A percentile compares a stretch with the other conserved stretches of the same genome.
phyloP scores from a whole-genome alignment of 2,888 invertebrate species.

The Chaetogeoica ovagalla region DNA sequence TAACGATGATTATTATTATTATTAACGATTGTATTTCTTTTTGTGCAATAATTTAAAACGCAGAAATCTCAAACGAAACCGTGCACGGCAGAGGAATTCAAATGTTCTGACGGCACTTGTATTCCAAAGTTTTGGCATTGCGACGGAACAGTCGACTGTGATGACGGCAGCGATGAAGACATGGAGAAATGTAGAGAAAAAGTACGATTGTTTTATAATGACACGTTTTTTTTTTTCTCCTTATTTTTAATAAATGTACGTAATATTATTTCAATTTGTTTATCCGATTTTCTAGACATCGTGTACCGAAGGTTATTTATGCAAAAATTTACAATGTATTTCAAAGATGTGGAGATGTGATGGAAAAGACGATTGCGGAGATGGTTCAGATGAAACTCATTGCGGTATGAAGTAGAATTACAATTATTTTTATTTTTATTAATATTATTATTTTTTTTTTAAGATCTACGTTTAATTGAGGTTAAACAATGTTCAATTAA shows the following conservation, averaged over 20 bases:
- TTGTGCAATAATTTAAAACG: not conserved
- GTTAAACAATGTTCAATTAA: constrained; percentile 62
- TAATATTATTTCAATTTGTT: not conserved
- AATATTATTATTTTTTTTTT: not conserved
- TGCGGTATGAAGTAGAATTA: constrained; percentile 56
- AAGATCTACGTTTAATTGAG: constrained; percentile 57
- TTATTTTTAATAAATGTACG: not conserved
- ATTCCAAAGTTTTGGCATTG: constrained; percentile 59
- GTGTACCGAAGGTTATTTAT: constrained; percentile 56
- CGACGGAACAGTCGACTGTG: constrained; percentile 42
- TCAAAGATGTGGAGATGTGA: constrained; percentile 57
- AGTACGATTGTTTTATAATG: constrained; percentile 55
- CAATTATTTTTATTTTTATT: not conserved
- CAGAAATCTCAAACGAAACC: constrained; percentile 29
- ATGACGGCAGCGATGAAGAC: constrained; percentile 50
- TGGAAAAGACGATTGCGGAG: constrained; percentile 65
- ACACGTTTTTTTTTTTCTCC: not conserved
- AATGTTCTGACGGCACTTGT: constrained; percentile 66
- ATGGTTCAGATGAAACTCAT: constrained; percentile 60
- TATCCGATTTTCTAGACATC: constrained; percentile 1
- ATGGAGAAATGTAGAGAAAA: constrained; percentile 53
- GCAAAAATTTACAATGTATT: constrained; percentile 57
- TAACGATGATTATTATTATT: not conserved
- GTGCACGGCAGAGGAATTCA: constrained; percentile 62
- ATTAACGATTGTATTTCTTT: not conserved